Evolutionary conservation across 2,797 vertebrate genomes (phyloP), one percentile per base, ranked within the genome.

Genomic region (Eospalax fontanierii): DNA sequence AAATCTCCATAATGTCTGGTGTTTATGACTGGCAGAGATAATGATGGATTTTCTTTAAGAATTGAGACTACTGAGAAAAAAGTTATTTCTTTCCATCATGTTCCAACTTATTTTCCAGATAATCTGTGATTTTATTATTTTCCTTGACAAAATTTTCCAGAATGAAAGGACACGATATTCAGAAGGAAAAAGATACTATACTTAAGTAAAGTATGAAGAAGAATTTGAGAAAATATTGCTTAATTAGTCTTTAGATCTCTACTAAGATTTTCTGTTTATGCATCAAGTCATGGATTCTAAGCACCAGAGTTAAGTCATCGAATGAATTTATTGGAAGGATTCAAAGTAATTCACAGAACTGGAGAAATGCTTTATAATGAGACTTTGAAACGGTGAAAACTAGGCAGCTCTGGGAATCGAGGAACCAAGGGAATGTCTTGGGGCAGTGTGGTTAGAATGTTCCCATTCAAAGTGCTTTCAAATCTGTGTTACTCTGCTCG

Each of bases 211-310:
- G 78, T n/a, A 95, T n/a, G 82, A 84, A 74, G 4, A 40, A 33
- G 30, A n/a, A n/a, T 11, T 70, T 65, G 63, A 30, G 40, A 38
- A 16, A 74, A 87, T 91, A 76, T 81, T 38, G 76, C 33, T 93
- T 88, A 78, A 78, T 54, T 92, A 92, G 14, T 82, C 8, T 74
- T 94, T 95, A 61, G 43, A 95, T 21, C 4, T 94, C 94, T 94
- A 80, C 21, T 80, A n/a, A 94, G 40, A 46, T 28, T 12, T 87
- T 90, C n/a, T 66, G 40, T 94, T 80, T 81, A 81, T 33, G 38
- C 11, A 65, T 88, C 40, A 87, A 94, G 66, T 92, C 22, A 80
- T 80, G n/a, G 38, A 76, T 22, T 90, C 35, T 57, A 84, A 95
- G 75, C 63, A 75, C 71, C 0, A 90, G 7, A 78, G 54, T 59